Conservation (phyloP, 2,113 vertebrate species). For the Toxostoma redivivum region DNA sequence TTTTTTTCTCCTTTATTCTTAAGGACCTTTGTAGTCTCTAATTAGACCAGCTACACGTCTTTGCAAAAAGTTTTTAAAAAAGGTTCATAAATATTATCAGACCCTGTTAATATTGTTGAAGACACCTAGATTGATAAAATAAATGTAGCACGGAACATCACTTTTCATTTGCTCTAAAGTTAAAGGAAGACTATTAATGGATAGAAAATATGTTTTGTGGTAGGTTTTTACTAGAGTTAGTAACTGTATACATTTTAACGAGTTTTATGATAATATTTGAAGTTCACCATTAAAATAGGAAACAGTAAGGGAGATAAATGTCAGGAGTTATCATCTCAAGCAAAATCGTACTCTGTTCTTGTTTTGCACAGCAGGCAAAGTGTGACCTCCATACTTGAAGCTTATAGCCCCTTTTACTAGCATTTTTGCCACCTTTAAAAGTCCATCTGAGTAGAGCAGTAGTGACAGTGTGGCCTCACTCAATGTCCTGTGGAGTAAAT, state of each 20-base stretch:
- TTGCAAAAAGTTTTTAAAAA: not conserved
- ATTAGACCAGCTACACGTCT: not conserved
- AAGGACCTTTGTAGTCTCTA: not conserved
- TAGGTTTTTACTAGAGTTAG: not conserved
- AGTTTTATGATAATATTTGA: not conserved
- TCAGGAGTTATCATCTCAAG: not conserved
- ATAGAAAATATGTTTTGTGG: not conserved
- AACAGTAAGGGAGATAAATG: not conserved
- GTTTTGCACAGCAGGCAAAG: not conserved
- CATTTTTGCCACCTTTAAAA: not conserved
- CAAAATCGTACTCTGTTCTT: not conserved
- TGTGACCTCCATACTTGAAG: not conserved
- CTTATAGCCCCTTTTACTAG: not conserved
- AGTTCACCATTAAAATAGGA: not conserved
- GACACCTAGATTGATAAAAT: not conserved
- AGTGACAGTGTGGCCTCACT: not conserved
- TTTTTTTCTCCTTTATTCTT: not conserved
- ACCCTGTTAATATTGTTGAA: not conserved
- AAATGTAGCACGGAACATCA: not conserved
- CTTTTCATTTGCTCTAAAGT: not conserved
- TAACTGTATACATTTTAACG: not conserved
- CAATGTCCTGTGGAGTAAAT: not conserved
- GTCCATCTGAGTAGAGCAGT: not conserved
- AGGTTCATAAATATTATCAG: not conserved
- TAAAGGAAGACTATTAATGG: not conserved